Base-by-base conservation (phyloP, 2,888 invertebrate genomes). In the Eurytoma adleriae region DNA sequence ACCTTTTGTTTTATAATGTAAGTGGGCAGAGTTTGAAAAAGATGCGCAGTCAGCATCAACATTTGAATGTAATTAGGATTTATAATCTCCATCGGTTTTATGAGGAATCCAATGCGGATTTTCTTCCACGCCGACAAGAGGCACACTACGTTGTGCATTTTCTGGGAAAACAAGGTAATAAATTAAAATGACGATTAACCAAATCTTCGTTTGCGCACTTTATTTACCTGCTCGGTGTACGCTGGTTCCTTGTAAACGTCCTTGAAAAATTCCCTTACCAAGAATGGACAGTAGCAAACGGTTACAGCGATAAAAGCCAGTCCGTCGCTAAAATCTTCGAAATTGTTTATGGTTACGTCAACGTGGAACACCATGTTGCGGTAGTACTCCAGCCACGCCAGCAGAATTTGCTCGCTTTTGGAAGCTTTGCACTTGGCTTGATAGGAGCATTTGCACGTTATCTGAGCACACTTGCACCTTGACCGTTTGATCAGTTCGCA, bases 81-180 rank as follows among this genome's bases (percentile, higher is more conserved):
- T 1, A 92, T 86, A 77, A 94, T 92, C 80, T 93, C 92, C 69
- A 87, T 88, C 20, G 93, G 93, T 18, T 85, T 88, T 66, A 94
- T 84, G 4, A 92, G 91, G 85, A 93, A 93, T 83, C 93, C 93
- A 3, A 94, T 88, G 67, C 92, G 91, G 56, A 94, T 88, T 77
- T 89, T 86, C 82, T 91, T 92, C 91, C 94, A 92, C 10, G 93
- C 92, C 84, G 92, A 92, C 24, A 92, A 91, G 54, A 93, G 88
- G 52, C 92, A 89, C 81, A 92, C 91, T 1, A 93, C 93, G 82
- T 95, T 95, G 86, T 94, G 93, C 59, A 93, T 90, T 18, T 91
- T 81, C 90, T 64, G 3, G 24, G 72, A 27, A 30, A 62, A 54
- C 12, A n/a, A 62, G 30, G 73, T 40, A 69, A 40, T 27, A 14